Evolutionary conservation across 2,888 invertebrate genomes (phyloP).

Genomic region (Acronicta psi): DNA sequence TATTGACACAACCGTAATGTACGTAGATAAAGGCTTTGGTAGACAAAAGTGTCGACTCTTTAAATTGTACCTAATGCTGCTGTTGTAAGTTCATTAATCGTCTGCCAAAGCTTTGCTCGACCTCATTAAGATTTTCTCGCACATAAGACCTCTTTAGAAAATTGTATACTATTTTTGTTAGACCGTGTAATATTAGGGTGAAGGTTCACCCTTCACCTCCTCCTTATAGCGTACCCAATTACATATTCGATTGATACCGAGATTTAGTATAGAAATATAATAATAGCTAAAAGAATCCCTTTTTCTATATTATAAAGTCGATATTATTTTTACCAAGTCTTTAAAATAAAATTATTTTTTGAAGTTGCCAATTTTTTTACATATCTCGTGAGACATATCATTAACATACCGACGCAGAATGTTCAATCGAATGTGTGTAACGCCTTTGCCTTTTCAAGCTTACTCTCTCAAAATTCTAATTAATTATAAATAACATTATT

Average conservation of each 20-base stretch:
- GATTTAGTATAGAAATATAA: constrained; percentile 9
- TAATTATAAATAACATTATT: constrained; percentile 9
- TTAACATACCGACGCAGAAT: constrained; percentile 29
- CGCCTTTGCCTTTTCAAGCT: constrained; percentile 9
- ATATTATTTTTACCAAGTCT: constrained; percentile 22
- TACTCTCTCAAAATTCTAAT: constrained; percentile 10
- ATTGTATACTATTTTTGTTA: not conserved
- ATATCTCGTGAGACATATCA: constrained; percentile 75
- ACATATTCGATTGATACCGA: constrained; percentile 24
- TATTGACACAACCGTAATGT: too few species aligned
- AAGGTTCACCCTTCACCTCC: too few species aligned
- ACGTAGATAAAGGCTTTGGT: too few species aligned
- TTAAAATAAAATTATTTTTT: constrained; percentile 32
- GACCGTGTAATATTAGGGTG: constrained; percentile 15
- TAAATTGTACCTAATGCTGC: too few species aligned
- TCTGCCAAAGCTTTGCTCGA: too few species aligned
- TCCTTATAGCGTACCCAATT: constrained; percentile 37
- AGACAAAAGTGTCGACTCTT: not conserved
- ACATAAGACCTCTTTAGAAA: not conserved
- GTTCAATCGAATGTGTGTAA: constrained; percentile 22
- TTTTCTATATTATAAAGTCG: constrained; percentile 3
- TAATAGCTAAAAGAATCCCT: constrained; percentile 11
- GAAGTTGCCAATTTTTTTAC: constrained; percentile 49
- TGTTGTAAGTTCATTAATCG: too few species aligned
- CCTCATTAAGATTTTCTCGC: not conserved